phyloP scores from a whole-genome alignment of 2,113 vertebrate species.

The Macaca nemestrina region DNA sequence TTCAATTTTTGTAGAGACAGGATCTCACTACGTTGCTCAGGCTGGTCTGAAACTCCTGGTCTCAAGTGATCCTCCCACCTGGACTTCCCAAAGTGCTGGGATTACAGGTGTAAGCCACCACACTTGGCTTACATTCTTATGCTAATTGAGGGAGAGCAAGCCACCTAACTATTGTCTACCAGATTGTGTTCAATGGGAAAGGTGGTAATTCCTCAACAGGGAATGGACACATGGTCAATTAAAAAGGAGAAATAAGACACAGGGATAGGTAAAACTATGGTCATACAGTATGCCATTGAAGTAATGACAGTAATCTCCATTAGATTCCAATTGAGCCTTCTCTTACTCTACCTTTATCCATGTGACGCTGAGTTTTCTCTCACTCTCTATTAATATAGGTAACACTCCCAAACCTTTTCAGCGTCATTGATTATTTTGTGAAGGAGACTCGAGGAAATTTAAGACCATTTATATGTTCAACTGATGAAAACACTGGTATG shows the following conservation, averaged over 20 bases:
- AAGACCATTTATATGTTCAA: conserved; percentile 69
- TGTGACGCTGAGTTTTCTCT: conserved; percentile 30
- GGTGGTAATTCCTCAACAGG: not conserved
- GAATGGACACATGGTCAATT: not conserved
- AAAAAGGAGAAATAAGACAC: not conserved
- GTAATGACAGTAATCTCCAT: not conserved
- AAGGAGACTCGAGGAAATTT: conserved; percentile 79
- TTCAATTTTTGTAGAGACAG: no score
- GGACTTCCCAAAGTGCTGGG: no score
- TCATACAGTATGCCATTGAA: not conserved
- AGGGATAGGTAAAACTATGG: not conserved
- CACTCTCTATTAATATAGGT: conserved; percentile 71
- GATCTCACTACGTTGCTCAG: no score
- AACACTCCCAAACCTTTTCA: conserved; percentile 77
- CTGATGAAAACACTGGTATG: conserved; percentile 61
- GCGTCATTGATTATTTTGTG: conserved; percentile 83
- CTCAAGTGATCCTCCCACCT: no score
- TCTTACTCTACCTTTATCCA: not conserved
- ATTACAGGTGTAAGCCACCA: no score
- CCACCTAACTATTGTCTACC: not conserved
- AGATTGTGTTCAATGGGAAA: not conserved
- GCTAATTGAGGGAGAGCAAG: not conserved
- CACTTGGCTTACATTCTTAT: not conserved
- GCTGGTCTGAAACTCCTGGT: no score
- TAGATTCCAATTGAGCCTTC: not conserved